These are phyloP conservation scores for Holotrichia oblita DNA, from an alignment of 1,140 invertebrate genomes.

Conservation along the genomic window DNA sequence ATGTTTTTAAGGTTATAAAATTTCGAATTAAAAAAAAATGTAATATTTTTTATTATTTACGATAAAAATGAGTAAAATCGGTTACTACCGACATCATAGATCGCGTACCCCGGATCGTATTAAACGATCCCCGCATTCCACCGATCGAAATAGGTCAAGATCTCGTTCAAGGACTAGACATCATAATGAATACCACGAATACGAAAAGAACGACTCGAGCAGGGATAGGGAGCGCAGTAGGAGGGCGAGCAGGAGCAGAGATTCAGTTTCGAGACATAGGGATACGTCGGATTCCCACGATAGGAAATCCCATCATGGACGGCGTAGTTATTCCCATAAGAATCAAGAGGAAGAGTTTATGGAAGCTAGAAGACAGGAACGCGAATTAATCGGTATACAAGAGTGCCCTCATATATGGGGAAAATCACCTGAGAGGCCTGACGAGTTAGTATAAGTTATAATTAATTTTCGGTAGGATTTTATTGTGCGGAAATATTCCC, in stretches of 20 bases:
- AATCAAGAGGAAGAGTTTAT: slow-evolving; percentile 66
- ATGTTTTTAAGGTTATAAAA: not conserved
- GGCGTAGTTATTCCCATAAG: slow-evolving; percentile 40
- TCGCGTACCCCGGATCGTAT: not conserved
- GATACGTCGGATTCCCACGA: not conserved
- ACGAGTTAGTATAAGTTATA: slow-evolving; percentile 70
- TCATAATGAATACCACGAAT: too few relatives aligned
- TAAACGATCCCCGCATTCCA: not conserved
- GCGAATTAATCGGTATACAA: slow-evolving; percentile 76
- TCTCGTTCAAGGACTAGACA: slow-evolving; percentile 13
- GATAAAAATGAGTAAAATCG: not conserved
- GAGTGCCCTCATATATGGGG: slow-evolving; percentile 76
- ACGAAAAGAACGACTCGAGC: not conserved
- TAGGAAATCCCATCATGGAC: slow-evolving; percentile 28
- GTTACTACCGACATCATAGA: not conserved
- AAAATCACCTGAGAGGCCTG: slow-evolving; percentile 70
- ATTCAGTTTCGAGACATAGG: not conserved
- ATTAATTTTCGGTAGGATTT: slow-evolving; percentile 42
- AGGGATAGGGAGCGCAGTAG: not conserved
- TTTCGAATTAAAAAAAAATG: not conserved
- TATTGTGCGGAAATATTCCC: too few relatives aligned
- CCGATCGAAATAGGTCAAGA: slow-evolving; percentile 22
- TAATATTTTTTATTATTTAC: not conserved
- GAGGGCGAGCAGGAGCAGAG: not conserved
- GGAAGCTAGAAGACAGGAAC: slow-evolving; percentile 72